These are phyloP conservation scores for Gymnocephalus cernua DNA, from an alignment of 2,113 vertebrate species.

Conservation along the genomic window DNA sequence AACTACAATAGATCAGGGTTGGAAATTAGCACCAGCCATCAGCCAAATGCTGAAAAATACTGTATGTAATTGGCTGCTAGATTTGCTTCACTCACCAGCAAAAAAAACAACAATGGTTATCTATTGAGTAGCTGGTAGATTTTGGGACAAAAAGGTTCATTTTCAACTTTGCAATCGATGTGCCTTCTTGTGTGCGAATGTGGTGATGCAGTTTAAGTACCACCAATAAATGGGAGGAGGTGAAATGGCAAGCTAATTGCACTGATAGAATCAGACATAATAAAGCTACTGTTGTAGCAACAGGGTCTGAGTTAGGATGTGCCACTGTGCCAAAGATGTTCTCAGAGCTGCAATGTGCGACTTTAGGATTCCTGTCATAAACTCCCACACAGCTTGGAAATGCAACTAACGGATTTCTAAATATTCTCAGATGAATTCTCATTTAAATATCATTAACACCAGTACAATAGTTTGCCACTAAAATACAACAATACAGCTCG, in stretches of 20 bases:
- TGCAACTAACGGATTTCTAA: not conserved
- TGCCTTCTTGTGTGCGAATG: constrained; percentile 6
- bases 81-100: no score
- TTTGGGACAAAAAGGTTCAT: no score
- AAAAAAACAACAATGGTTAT: no score
- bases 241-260: constrained; percentile 28
- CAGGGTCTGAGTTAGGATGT: constrained; percentile 11
- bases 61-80: no score
- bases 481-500: not conserved
- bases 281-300: constrained; percentile 46
- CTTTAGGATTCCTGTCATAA: constrained; percentile 23
- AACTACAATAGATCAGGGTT: constrained; percentile 10
- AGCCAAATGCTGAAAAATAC: no score
- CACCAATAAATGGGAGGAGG: constrained; percentile 47
- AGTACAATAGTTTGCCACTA: not conserved
- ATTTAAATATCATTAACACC: not conserved
- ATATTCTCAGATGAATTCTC: not conserved
- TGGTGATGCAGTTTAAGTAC: constrained; percentile 10
- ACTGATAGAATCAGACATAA: constrained; percentile 30
- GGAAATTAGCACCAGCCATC: no score
- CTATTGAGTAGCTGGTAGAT: no score
- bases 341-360: constrained; percentile 1
- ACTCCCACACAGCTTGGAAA: not conserved
- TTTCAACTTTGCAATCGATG: not conserved
- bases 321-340: constrained; percentile 12